phyloP scores from a whole-genome alignment of 2,113 vertebrate genomes.

The Isichthys henryi region DNA sequence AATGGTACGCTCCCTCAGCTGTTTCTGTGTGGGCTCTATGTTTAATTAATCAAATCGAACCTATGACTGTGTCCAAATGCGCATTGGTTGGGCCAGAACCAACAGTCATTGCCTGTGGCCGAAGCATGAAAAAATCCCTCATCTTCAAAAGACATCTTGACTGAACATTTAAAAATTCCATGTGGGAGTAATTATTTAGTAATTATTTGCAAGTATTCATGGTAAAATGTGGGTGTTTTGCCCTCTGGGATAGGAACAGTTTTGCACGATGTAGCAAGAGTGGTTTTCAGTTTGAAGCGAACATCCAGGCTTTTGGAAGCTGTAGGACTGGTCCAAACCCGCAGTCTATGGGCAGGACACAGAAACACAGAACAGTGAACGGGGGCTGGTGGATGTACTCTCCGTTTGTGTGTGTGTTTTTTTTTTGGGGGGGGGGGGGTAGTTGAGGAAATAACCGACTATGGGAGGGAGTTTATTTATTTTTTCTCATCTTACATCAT shows the following conservation, averaged over 20 bases:
- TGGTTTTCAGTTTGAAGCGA: background rate
- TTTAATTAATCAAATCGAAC: background rate
- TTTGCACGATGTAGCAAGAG: background rate
- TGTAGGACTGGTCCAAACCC: background rate
- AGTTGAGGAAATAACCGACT: background rate
- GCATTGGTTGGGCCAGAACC: background rate
- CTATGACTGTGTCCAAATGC: background rate
- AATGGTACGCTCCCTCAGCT: background rate
- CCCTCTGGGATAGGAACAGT: conserved; percentile 6
- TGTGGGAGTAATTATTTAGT: background rate
- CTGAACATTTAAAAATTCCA: background rate
- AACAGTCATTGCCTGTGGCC: background rate
- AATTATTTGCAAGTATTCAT: conserved; percentile 8
- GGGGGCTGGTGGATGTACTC: background rate
- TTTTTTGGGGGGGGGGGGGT: background rate
- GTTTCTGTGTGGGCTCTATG: background rate
- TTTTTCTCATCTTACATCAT: background rate
- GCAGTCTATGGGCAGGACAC: background rate
- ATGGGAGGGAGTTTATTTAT: background rate
- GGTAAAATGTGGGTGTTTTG: background rate
- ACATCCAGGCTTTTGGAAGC: background rate
- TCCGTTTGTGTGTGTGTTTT: background rate
- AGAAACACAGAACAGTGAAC: background rate
- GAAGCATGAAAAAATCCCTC: background rate
- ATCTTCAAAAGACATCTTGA: background rate